Percentiles rank a stretch among this genome's conserved stretches.
phyloP scores from a whole-genome alignment of 2,888 invertebrate species.

The Elysia crispata region DNA sequence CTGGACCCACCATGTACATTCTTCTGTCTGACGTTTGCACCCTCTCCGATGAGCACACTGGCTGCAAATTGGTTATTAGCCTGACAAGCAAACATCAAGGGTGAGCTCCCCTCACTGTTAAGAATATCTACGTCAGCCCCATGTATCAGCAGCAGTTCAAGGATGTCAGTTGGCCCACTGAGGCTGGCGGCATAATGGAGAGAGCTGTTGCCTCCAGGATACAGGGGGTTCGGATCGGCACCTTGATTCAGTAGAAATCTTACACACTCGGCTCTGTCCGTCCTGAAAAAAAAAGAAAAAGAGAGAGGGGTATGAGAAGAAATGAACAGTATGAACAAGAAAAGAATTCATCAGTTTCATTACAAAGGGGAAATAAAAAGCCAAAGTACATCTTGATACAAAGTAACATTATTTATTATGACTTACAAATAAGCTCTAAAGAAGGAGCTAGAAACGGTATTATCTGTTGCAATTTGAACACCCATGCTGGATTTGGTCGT shows the following conservation, averaged over 20 bases:
- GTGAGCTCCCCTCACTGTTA: conserved; percentile 72
- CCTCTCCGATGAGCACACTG: conserved; percentile 69
- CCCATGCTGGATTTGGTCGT: too few relatives aligned
- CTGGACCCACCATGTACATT: conserved; percentile 70
- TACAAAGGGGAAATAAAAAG: too few relatives aligned
- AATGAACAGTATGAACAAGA: too few relatives aligned
- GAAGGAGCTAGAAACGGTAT: too few relatives aligned
- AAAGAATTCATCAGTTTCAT: too few relatives aligned
- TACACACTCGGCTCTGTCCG: conserved; percentile 66
- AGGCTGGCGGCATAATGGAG: conserved; percentile 74
- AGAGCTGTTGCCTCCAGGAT: conserved; percentile 74
- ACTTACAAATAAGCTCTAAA: too few relatives aligned
- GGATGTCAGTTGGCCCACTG: conserved; percentile 69
- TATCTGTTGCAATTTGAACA: too few relatives aligned
- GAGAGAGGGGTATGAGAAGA: neutral
- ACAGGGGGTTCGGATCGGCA: conserved; percentile 70
- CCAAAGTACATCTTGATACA: too few relatives aligned
- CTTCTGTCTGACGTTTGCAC: conserved; percentile 70
- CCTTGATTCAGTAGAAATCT: conserved; percentile 73
- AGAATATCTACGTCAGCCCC: conserved; percentile 72
- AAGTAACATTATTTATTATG: too few relatives aligned
- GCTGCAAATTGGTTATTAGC: conserved; percentile 74
- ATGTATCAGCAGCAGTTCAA: conserved; percentile 69
- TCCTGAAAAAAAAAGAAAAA: conserved; percentile 53
- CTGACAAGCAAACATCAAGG: conserved; percentile 74